phyloP scores from a whole-genome alignment of 1,140 invertebrate species.

The Penaeus vannamei region DNA sequence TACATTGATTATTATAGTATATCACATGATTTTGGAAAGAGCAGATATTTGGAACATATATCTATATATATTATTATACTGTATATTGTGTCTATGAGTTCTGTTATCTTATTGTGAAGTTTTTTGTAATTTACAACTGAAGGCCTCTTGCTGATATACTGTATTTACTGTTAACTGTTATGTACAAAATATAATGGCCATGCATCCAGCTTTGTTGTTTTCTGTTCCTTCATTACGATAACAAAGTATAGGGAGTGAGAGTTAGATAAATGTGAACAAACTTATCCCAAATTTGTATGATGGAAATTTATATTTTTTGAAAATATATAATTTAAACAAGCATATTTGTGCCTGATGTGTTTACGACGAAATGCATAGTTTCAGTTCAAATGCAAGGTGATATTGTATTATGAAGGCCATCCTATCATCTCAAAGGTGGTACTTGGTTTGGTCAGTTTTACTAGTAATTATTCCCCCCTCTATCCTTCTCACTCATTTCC shows the following conservation, averaged over 20 bases:
- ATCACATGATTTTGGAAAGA: conserved; percentile 41
- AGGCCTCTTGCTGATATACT: conserved; percentile 59
- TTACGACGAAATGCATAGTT: too few species aligned
- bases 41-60: conserved; percentile 45
- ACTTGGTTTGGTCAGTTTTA: too few species aligned
- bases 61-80: conserved; percentile 49
- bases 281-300: too few species aligned
- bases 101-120: conserved; percentile 53
- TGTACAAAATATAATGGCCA: conserved; percentile 64
- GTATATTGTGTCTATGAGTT: conserved; percentile 54
- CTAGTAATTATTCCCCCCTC: too few species aligned
- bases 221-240: not conserved
- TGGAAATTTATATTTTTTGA: too few species aligned
- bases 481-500: too few species aligned
- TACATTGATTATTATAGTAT: conserved; percentile 60
- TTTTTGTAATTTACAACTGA: conserved; percentile 61
- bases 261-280: not conserved
- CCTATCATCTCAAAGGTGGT: too few species aligned
- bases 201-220: conserved; percentile 11
- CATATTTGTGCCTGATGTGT: too few species aligned
- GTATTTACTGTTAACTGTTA: conserved; percentile 63
- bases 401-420: not conserved
- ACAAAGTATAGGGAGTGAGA: not conserved
- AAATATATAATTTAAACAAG: too few species aligned
- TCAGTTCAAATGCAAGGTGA: too few species aligned